Percentiles rank a stretch among this genome's conserved stretches.
Evolutionary conservation across 2,797 vertebrate species (phyloP).

Genomic region (Eulemur mongoz): DNA sequence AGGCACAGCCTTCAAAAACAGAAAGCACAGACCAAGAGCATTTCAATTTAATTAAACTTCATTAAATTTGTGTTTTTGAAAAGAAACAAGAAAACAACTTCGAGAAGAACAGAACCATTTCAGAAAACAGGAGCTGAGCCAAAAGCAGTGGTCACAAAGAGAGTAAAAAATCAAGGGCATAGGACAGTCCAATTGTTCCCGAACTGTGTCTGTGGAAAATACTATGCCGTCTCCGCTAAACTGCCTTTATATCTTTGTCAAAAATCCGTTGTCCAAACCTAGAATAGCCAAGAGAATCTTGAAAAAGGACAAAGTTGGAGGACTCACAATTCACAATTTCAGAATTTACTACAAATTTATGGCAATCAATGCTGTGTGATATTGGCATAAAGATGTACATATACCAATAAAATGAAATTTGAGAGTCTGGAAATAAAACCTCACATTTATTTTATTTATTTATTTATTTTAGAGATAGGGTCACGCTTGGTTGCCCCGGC

Average conservation of each 20-base stretch:
- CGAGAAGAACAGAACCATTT: constrained; percentile 36
- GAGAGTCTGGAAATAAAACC: neutral
- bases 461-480: too few species aligned
- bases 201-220: neutral
- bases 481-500: too few species aligned
- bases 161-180: neutral
- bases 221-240: neutral
- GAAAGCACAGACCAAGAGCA: neutral
- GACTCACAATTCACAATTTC: neutral
- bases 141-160: neutral
- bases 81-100: constrained; percentile 23
- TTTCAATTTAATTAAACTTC: constrained; percentile 16
- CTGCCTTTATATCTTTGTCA: neutral
- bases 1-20: neutral
- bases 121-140: neutral
- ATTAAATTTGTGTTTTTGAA: constrained; percentile 39
- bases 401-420: neutral
- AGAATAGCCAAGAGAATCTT: neutral
- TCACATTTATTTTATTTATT: neutral
- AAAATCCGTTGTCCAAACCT: neutral
- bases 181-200: neutral
- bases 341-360: neutral
- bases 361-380: neutral
- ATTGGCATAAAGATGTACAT: neutral
- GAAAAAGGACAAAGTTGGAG: neutral